phyloP scores from a whole-genome alignment of 1,140 invertebrate genomes.

The Tenebrio molitor region DNA sequence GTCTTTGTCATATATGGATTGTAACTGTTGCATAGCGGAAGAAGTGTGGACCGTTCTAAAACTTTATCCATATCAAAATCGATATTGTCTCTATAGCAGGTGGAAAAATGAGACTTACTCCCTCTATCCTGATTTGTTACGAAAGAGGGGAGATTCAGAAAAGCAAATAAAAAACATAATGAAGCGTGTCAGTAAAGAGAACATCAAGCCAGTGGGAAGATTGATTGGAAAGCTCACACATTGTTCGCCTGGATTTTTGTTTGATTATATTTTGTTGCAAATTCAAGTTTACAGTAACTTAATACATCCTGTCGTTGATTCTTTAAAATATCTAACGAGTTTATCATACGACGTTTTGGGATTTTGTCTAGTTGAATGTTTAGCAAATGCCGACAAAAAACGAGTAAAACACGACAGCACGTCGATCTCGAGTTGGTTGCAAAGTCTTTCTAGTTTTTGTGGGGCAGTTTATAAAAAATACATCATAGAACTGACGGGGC shows the following conservation, averaged over 20 bases:
- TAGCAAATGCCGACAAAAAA: conserved; percentile 82
- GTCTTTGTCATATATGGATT: conserved; percentile 90
- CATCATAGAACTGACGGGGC: conserved; percentile 93
- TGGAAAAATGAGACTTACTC: conserved; percentile 94
- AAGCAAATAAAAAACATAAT: conserved; percentile 97
- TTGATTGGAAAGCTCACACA: conserved; percentile 97
- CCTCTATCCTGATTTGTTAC: conserved; percentile 85
- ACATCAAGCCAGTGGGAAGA: conserved; percentile 95
- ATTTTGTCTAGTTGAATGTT: conserved; percentile 95
- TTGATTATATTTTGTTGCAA: conserved; percentile 95
- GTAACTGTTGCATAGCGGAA: conserved; percentile 96
- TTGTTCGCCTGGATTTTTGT: conserved; percentile 93
- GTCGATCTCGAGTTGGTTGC: conserved; percentile 95
- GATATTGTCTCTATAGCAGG: conserved; percentile 91
- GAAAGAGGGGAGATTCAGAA: conserved; percentile 85
- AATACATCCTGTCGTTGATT: conserved; percentile 96
- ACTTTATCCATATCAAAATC: conserved; percentile 89
- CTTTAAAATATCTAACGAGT: conserved; percentile 95
- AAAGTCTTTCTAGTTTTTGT: conserved; percentile 94
- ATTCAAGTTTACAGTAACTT: conserved; percentile 99
- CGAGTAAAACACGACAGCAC: conserved; percentile 91
- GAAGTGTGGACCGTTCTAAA: conserved; percentile 95
- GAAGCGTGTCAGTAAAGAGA: conserved; percentile 98
- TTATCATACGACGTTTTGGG: conserved; percentile 97
- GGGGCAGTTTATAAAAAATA: conserved; percentile 98